Evolutionary conservation across 1,140 invertebrate species (phyloP).

Genomic region (Harpegnathos saltator): DNA sequence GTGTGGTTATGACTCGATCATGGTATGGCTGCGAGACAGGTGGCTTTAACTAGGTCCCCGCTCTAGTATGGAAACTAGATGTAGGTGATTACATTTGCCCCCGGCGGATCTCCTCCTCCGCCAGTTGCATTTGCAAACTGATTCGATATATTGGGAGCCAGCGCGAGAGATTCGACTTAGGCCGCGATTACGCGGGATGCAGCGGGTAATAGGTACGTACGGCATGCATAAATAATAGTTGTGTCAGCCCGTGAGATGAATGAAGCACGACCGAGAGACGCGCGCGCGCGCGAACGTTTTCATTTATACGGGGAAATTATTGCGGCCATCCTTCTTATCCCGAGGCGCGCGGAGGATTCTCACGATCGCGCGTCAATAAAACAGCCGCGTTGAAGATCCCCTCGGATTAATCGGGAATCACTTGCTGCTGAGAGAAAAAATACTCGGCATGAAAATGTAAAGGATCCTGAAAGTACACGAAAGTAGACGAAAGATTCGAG

Average conservation of each 20-base stretch:
- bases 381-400: too few relatives aligned
- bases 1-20: conserved; percentile 57
- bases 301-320: conserved; percentile 38
- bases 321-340: neutral
- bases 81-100: conserved; percentile 65
- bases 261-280: conserved; percentile 19
- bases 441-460: neutral
- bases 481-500: neutral
- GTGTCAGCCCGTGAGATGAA: conserved; percentile 44
- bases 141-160: conserved; percentile 48
- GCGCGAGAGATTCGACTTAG: conserved; percentile 44
- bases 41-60: conserved; percentile 64
- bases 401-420: neutral
- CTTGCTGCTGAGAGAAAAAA: neutral
- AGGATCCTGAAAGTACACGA: too few relatives aligned
- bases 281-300: conserved; percentile 3
- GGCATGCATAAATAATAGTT: conserved; percentile 65
- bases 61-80: conserved; percentile 53
- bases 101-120: conserved; percentile 25
- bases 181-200: conserved; percentile 55
- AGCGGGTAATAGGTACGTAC: conserved; percentile 55
- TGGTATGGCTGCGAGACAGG: conserved; percentile 49
- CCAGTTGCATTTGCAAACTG: conserved; percentile 60
- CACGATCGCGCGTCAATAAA: too few relatives aligned
- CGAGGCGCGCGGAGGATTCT: too few relatives aligned